Evolutionary conservation across 2,113 vertebrate genomes (phyloP).

Genomic region (Istiophorus platypterus): DNA sequence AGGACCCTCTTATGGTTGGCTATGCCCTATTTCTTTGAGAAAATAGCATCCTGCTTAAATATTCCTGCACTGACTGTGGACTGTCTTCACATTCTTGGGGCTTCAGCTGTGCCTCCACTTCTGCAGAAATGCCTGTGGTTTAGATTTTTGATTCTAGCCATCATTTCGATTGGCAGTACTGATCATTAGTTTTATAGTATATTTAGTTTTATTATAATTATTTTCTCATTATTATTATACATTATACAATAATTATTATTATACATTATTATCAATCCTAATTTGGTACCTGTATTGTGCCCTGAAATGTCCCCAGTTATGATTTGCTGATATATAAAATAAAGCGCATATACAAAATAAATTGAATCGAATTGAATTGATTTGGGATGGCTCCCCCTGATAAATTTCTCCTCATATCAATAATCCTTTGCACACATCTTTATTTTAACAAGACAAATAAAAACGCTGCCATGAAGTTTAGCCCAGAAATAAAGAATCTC

Average conservation of each 20-base stretch:
- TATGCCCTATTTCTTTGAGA: neutral
- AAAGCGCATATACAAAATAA: too few relatives aligned
- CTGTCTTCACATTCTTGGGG: neutral
- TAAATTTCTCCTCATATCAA: conserved; percentile 23
- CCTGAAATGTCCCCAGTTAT: too few relatives aligned
- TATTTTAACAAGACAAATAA: neutral
- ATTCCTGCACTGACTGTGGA: neutral
- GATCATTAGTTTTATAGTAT: too few relatives aligned
- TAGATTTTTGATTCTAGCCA: conserved; percentile 28
- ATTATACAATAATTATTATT: too few relatives aligned
- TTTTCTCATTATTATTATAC: too few relatives aligned
- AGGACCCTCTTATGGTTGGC: neutral
- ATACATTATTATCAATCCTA: too few relatives aligned
- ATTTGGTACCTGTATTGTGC: too few relatives aligned
- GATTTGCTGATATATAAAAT: too few relatives aligned
- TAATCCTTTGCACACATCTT: conserved; percentile 22
- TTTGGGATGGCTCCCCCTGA: conserved; percentile 14
- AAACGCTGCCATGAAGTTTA: conserved; percentile 34
- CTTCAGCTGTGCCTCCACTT: conserved; percentile 31
- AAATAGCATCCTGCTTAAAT: neutral
- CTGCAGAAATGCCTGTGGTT: conserved; percentile 33
- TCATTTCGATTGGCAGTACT: conserved; percentile 1
- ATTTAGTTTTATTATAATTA: too few relatives aligned
- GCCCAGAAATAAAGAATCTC: neutral
- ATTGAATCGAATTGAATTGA: too few relatives aligned